Conservation (phyloP, 2,888 invertebrate species). For the Euplexia lucipara region DNA sequence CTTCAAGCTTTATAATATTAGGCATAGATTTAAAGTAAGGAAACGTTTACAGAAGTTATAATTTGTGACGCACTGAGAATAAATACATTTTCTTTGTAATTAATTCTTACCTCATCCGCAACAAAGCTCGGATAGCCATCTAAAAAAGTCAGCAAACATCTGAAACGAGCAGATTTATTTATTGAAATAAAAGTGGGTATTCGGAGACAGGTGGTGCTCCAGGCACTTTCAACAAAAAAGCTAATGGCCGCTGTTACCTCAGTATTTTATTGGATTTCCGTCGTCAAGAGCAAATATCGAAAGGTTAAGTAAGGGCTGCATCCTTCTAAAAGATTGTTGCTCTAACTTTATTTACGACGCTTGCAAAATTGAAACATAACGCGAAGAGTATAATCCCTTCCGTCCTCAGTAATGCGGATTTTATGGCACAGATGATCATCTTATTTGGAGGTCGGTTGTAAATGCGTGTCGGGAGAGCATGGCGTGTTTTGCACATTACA, state of each 20-base stretch:
- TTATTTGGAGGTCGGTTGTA: conserved; percentile 37
- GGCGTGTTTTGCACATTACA: conserved; percentile 34
- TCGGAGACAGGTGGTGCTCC: conserved; percentile 63
- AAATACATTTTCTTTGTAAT: conserved; percentile 13
- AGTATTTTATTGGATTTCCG: conserved; percentile 66
- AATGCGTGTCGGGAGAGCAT: conserved; percentile 36
- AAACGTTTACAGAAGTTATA: neutral
- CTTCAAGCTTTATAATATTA: too few relatives aligned
- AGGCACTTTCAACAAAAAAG: conserved; percentile 62
- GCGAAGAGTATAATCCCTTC: conserved; percentile 54
- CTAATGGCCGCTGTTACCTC: conserved; percentile 66
- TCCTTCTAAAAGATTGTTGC: conserved; percentile 58
- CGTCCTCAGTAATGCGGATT: conserved; percentile 57
- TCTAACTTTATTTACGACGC: conserved; percentile 60
- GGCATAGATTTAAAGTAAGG: neutral
- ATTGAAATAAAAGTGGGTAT: conserved; percentile 54
- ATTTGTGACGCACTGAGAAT: conserved; percentile 1
- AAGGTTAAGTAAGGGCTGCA: conserved; percentile 58
- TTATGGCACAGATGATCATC: conserved; percentile 56
- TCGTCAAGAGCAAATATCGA: conserved; percentile 57
- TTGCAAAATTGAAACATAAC: conserved; percentile 63
- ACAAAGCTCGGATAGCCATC: conserved; percentile 18
- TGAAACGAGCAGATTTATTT: conserved; percentile 57
- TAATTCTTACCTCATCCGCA: conserved; percentile 6
- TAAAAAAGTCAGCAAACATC: conserved; percentile 20